Base-by-base conservation (phyloP, 2,888 invertebrate species). In the Stegophylla sp. region DNA sequence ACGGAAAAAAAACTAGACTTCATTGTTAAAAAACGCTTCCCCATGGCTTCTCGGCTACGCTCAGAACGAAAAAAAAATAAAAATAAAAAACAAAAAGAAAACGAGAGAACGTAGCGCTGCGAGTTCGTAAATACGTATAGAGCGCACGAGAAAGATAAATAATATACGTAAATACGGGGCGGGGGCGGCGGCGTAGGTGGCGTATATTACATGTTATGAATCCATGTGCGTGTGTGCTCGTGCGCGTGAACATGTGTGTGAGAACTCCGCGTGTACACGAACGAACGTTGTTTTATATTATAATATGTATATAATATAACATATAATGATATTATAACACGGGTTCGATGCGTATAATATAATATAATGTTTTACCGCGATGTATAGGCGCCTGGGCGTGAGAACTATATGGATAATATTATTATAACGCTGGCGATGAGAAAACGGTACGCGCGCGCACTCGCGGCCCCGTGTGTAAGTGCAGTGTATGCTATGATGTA, bases 341-440 rank as follows among this genome's bases (percentile, higher is more conserved):
- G 28, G 7, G 61, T 28, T 15, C 3, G 7, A 61, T 45, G 17
- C 51, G 56, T 72, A 56, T 72, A n/a, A n/a, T n/a, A n/a, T n/a
- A n/a, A n/a, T n/a, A n/a, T n/a, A n/a, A n/a, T n/a, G n/a, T n/a
- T n/a, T 72, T 72, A 72, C 71, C 17, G 23, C 53, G 71, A 53
- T 28, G 59, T 69, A n/a, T n/a, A 69, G 77, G 77, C 77, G 77
- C 77, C 77, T 77, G 67, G 77, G 77, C 77, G 77, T 77, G 77
- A 77, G 77, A 77, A 77, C 77, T 69, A 28, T 77, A 77, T 67
- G 76, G 67, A 67, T 51, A n/a, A n/a, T n/a, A n/a, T n/a, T n/a
- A n/a, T n/a, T n/a, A n/a, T n/a, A 63, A n/a, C 17, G 26, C 3
- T 20, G 13, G 17, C 51, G 28, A 61, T 26, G 61, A 61, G 34